phyloP scores from a whole-genome alignment of 2,888 invertebrate genomes.

The Nasonia oneida region DNA sequence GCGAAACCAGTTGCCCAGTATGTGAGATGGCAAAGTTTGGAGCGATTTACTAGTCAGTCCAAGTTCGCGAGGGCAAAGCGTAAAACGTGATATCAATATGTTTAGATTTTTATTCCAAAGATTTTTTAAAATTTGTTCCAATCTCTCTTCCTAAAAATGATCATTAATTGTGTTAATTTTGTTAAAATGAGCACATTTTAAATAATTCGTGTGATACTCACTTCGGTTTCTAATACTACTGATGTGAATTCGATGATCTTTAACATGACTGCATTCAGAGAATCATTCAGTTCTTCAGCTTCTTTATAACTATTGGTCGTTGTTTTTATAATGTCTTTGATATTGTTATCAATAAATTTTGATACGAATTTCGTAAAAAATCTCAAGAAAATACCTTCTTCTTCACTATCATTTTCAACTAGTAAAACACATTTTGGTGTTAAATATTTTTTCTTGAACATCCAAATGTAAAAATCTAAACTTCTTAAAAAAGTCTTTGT shows the following conservation, averaged over 20 bases:
- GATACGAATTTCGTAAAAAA: constrained; percentile 39
- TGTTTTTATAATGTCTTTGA: not conserved
- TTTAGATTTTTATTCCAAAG: constrained; percentile 42
- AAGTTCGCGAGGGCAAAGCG: constrained; percentile 77
- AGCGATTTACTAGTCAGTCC: constrained; percentile 80
- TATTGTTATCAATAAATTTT: not conserved
- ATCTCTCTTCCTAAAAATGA: constrained; percentile 31
- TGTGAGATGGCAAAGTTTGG: constrained; percentile 74
- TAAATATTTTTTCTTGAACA: constrained; percentile 63
- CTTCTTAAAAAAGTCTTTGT: constrained; percentile 77
- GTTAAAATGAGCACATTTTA: not conserved
- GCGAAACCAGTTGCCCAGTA: constrained; percentile 70
- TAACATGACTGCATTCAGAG: constrained; percentile 26
- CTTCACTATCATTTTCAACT: not conserved
- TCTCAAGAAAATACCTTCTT: not conserved
- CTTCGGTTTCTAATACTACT: constrained; percentile 19
- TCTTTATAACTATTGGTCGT: constrained; percentile 24
- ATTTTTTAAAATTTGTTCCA: constrained; percentile 16
- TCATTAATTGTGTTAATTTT: not conserved
- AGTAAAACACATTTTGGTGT: constrained; percentile 1
- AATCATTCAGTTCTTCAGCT: constrained; percentile 19
- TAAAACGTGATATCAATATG: constrained; percentile 71
- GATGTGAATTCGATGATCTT: constrained; percentile 44
- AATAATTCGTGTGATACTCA: not conserved
- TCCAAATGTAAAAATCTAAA: constrained; percentile 78